Evolutionary conservation across 2,797 vertebrate genomes (phyloP), one percentile per base, ranked within the genome.

Genomic region (Synaphobranchus kaupii): DNA sequence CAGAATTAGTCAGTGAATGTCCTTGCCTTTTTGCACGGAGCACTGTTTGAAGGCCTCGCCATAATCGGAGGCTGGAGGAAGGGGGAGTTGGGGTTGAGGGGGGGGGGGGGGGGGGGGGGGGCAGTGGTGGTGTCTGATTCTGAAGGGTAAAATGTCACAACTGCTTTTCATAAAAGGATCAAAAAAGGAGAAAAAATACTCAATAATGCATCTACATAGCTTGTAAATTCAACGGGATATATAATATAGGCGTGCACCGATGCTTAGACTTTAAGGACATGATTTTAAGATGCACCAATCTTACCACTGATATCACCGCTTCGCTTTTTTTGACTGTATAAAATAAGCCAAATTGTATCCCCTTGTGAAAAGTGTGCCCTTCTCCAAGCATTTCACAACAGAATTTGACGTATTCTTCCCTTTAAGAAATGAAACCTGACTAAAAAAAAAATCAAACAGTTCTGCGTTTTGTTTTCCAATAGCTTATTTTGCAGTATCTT

Each of bases 1-100:
- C 31, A 89, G 90, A 93, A 91, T 93, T 91, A 92, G 91, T 91
- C 12, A 2, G 86, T 85, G 85, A 81, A 81, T 84, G 90, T 92
- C 89, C 90, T 92, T 93, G 92, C 87, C 63, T 87, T 86, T 88
- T 91, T 58, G 83, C 44, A 48, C 54, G 71, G 90, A 90, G 87
- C 85, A 20, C 86, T n/a, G 84, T 94, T 91, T 92, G 92, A 93
- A 91, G 88, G 89, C 90, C 83, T 73, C 71, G 58, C 54, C n/a
- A 63, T 88, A 89, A 85, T 58, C 5, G 10, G 52, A 10, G 44
- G 84, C 31, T 13, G 82, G 76, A n/a, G 13, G 39, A 39, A 22
- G 20, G 20, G 39, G 44, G 31, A 86, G 83, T 88, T 48, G 87
- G 39, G 52, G 39, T 39, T 13, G 52, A 13, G 52, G 52, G 12